phyloP scores from a whole-genome alignment of 2,888 invertebrate genomes.

The Alloscopus bannaensis region DNA sequence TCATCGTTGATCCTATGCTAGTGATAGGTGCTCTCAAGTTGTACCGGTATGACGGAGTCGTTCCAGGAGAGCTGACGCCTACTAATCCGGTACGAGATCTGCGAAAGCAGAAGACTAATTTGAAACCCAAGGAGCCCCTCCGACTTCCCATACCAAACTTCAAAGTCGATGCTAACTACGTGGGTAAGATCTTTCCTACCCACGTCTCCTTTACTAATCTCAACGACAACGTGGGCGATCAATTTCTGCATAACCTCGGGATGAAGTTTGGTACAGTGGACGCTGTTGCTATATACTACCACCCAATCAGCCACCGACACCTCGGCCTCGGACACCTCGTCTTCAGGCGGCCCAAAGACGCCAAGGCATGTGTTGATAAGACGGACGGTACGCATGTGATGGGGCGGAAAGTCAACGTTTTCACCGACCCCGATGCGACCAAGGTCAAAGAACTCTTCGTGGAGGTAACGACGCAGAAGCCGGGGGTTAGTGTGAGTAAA shows the following conservation, averaged over 20 bases:
- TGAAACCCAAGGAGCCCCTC: slow-evolving; percentile 83
- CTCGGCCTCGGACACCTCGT: slow-evolving; percentile 94
- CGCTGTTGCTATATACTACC: slow-evolving; percentile 93
- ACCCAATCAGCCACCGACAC: slow-evolving; percentile 95
- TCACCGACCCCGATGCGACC: slow-evolving; percentile 90
- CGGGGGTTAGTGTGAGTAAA: slow-evolving; percentile 67
- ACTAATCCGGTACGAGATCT: slow-evolving; percentile 92
- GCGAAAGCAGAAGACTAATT: slow-evolving; percentile 84
- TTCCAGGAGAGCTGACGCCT: slow-evolving; percentile 87
- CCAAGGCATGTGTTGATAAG: slow-evolving; percentile 91
- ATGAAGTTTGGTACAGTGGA: slow-evolving; percentile 91
- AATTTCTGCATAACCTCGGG: slow-evolving; percentile 88
- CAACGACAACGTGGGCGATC: slow-evolving; percentile 97
- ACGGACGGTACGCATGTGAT: slow-evolving; percentile 96
- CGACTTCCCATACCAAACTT: slow-evolving; percentile 93
- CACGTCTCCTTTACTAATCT: slow-evolving; percentile 97
- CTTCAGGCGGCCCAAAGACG: slow-evolving; percentile 89
- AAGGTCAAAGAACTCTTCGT: slow-evolving; percentile 88
- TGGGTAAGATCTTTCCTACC: slow-evolving; percentile 93
- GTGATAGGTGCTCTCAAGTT: slow-evolving; percentile 90
- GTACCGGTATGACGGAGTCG: slow-evolving; percentile 93
- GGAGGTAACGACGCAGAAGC: slow-evolving; percentile 79
- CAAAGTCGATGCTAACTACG: slow-evolving; percentile 93
- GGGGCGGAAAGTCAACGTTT: slow-evolving; percentile 94
- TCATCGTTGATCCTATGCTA: slow-evolving; percentile 92